A percentile compares a stretch with the other conserved stretches of the same genome.
phyloP scores from a whole-genome alignment of 30 jellyfish, hydroid and myxozoan genomes.

The Aurelia coerulea region DNA sequence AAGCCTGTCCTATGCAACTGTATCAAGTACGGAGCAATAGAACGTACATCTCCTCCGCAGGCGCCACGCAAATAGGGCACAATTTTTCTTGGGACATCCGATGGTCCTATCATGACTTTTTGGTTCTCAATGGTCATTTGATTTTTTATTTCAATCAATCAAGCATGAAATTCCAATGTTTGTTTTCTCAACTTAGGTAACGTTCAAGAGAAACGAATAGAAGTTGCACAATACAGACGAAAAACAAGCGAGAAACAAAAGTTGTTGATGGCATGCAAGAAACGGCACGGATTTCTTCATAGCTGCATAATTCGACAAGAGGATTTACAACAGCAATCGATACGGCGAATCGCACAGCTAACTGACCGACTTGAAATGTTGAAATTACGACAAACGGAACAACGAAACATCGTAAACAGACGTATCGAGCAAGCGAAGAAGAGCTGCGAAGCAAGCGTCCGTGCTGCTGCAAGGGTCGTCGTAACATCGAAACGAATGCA shows the following conservation, averaged over 20 bases:
- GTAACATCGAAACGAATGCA: constrained; percentile 22
- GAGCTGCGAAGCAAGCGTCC: constrained; percentile 49
- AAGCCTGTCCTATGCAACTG: no score
- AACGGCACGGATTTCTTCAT: constrained; percentile 30
- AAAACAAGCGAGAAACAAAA: constrained; percentile 56
- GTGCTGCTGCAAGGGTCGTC: constrained; percentile 68
- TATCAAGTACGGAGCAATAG: no score
- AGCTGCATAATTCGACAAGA: constrained; percentile 39
- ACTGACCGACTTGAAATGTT: constrained; percentile 56
- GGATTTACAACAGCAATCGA: constrained; percentile 28
- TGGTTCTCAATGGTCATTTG: no score
- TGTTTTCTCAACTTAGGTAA: constrained; percentile 14
- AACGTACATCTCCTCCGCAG: no score
- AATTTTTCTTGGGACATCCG: no score
- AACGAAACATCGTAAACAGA: constrained; percentile 51
- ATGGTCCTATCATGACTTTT: no score
- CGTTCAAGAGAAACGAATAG: constrained; percentile 17
- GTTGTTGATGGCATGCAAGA: constrained; percentile 44
- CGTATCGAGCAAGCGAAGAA: constrained; percentile 57
- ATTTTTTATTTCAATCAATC: background rate
- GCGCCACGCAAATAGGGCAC: no score
- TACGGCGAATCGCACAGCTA: constrained; percentile 28
- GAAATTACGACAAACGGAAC: constrained; percentile 52
- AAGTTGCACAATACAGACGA: background rate
- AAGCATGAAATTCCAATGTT: background rate